Base-by-base conservation (phyloP, 2,888 invertebrate species). In the Prosopocoilus inquinatus region DNA sequence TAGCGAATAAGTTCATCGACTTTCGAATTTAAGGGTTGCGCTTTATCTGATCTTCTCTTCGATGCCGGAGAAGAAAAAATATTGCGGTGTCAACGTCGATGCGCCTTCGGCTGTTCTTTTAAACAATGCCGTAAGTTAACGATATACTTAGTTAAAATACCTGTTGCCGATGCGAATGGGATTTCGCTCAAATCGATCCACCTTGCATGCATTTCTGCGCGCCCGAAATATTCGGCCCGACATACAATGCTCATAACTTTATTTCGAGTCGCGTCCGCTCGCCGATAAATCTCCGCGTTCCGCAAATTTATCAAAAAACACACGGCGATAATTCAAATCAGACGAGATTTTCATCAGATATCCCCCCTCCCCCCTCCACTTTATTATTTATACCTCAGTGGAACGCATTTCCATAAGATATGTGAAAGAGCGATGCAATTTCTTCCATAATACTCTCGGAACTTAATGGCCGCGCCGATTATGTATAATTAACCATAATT, bases 71-170 rank as follows among this genome's bases (percentile, higher is more conserved):
- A 59, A 59, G 63, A 65, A 70, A 63, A 74, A 70, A 71, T 73
- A 72, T 67, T 61, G 67, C 68, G 66, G 67, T 70, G 74, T 73
- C 73, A 73, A 68, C 68, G 63, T 60, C 64, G 60, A 65, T 66
- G 63, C 67, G 67, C 67, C 66, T 60, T 41, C 41, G 41, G 41
- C 41, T 9, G 41, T 41, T 50, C 36, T 47, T 45, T 61, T 61
- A 67, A 71, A 73, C 74, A 74, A 73, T 73, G 74, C 70, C 66
- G 69, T 70, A 69, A 70, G 67, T 71, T 73, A 72, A 72, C 72
- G 71, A 73, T 71, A 70, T 71, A 71, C 71, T 72, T 70, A 70
- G 71, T 70, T 71, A 71, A 70, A 71, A 71, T 70, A 70, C 69
- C 69, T 67, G 68, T 66, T 67, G 50, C 59, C 57, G 58, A 55